Percentiles rank a stretch among this genome's conserved stretches.
These are phyloP conservation scores for Channallabes apus DNA, from an alignment of 2,797 vertebrate species.

Conservation along the genomic window DNA sequence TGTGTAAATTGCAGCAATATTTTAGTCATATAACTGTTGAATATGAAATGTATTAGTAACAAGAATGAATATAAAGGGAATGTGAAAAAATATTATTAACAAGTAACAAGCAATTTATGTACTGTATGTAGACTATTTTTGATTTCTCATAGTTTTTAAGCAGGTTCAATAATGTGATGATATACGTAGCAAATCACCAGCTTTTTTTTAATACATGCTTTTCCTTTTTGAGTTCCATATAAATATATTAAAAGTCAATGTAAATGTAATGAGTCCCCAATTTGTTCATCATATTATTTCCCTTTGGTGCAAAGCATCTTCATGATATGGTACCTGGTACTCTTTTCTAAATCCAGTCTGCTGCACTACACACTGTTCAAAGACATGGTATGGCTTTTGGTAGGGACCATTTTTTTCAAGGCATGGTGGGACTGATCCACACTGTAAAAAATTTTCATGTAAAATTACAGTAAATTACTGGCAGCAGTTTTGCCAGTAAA, in stretches of 20 bases:
- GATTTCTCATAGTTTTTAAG: not conserved
- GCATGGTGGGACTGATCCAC: no score
- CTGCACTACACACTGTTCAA: not conserved
- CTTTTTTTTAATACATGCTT: not conserved
- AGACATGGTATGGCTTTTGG: not conserved
- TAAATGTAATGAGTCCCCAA: no score
- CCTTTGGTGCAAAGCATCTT: no score
- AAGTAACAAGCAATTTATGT: not conserved
- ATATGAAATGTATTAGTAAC: not conserved
- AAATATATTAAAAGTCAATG: no score
- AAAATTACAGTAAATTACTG: no score
- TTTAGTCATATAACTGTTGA: not conserved
- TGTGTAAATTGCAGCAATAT: not conserved
- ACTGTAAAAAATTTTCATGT: no score
- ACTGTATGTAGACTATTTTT: not conserved
- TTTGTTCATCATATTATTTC: no score
- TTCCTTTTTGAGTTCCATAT: not conserved
- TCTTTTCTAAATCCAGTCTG: not conserved
- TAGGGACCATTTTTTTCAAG: not conserved
- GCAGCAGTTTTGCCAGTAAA: no score
- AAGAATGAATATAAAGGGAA: not conserved
- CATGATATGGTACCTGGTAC: no score
- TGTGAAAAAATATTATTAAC: not conserved
- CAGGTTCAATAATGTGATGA: not conserved
- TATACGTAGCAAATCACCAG: not conserved